phyloP scores from a whole-genome alignment of 1,140 invertebrate species.

The Cryptotermes secundus region DNA sequence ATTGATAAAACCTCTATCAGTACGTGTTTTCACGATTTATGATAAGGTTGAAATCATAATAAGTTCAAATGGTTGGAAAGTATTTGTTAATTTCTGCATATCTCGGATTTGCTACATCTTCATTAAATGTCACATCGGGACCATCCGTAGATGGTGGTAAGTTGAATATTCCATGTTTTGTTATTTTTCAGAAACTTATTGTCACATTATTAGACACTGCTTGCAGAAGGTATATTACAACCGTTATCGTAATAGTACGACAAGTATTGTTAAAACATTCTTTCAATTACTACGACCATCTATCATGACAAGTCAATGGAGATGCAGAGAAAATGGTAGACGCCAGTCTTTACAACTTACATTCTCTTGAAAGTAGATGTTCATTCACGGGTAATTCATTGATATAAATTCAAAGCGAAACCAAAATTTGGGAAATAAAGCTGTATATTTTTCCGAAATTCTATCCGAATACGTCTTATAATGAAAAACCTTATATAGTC shows the following conservation, averaged over 20 bases:
- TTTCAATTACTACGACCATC: not conserved
- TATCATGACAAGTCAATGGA: not conserved
- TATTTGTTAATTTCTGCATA: constrained; percentile 38
- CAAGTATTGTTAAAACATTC: too few relatives aligned
- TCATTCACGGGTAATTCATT: too few relatives aligned
- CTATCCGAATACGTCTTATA: too few relatives aligned
- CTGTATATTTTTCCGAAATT: too few relatives aligned
- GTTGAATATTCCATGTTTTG: not conserved
- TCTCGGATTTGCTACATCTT: constrained; percentile 39
- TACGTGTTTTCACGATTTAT: constrained; percentile 9
- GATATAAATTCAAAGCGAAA: too few relatives aligned
- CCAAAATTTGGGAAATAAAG: too few relatives aligned
- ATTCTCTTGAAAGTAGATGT: too few relatives aligned
- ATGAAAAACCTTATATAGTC: too few relatives aligned
- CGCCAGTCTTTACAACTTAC: not conserved
- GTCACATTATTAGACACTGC: not conserved
- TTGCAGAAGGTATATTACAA: not conserved
- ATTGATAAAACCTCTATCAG: not conserved
- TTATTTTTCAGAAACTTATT: not conserved
- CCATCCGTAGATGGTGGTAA: constrained; percentile 39
- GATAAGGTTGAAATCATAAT: constrained; percentile 1
- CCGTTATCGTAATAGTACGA: not conserved
- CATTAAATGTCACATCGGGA: constrained; percentile 38
- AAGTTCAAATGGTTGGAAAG: constrained; percentile 35
- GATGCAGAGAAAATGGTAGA: not conserved